Conservation (phyloP, 2,888 invertebrate species). For the Coleophora flavipennella region DNA sequence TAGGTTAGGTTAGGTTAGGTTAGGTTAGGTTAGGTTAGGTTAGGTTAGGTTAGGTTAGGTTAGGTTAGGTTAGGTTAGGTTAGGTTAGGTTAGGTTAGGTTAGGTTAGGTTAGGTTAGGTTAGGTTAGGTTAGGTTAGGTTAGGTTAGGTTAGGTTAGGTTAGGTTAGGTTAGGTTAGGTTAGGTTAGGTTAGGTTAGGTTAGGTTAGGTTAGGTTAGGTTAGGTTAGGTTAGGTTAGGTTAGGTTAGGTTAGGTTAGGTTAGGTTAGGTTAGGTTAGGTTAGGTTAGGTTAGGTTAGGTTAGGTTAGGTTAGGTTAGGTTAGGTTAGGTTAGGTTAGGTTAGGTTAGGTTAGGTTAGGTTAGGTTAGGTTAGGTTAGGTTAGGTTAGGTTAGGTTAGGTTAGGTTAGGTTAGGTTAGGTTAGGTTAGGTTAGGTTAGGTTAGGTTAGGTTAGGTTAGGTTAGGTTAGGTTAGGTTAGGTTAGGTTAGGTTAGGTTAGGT, state of each 20-base stretch:
- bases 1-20: slow-evolving; percentile 2
- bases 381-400: slow-evolving; percentile 6
- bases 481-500: slow-evolving; percentile 4
- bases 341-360: slow-evolving; percentile 10
- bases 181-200: slow-evolving; percentile 15
- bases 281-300: slow-evolving; percentile 7
- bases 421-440: slow-evolving; percentile 5
- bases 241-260: slow-evolving; percentile 6
- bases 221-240: slow-evolving; percentile 5
- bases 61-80: background rate
- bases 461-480: slow-evolving; percentile 4
- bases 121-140: slow-evolving; percentile 10
- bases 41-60: slow-evolving; percentile 2
- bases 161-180: slow-evolving; percentile 10
- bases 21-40: slow-evolving; percentile 2
- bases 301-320: slow-evolving; percentile 10
- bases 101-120: slow-evolving; percentile 9
- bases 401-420: slow-evolving; percentile 5
- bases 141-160: slow-evolving; percentile 10
- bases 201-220: slow-evolving; percentile 10
- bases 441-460: slow-evolving; percentile 7
- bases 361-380: slow-evolving; percentile 7
- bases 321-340: slow-evolving; percentile 10
- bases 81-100: slow-evolving; percentile 8
- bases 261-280: slow-evolving; percentile 7